These are phyloP conservation scores for Hyppa rectilinea DNA, from an alignment of 2,888 invertebrate genomes.

Conservation along the genomic window DNA sequence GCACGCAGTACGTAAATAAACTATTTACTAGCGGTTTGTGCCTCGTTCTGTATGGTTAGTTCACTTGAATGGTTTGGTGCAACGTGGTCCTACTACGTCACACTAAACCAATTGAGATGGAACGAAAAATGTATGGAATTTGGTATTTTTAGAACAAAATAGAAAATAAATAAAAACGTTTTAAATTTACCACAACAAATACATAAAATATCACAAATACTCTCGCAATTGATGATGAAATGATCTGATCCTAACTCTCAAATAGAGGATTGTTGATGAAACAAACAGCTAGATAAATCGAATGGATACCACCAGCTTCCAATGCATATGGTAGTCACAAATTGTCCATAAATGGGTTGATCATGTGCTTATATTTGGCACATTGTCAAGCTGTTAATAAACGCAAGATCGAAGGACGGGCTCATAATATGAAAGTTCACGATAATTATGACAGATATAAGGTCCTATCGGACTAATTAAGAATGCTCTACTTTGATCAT, in stretches of 20 bases:
- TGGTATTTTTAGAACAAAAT: not conserved
- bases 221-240: no score
- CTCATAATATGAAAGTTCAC: constrained; percentile 10
- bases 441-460: not conserved
- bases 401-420: constrained; percentile 8
- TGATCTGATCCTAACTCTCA: no score
- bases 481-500: not conserved
- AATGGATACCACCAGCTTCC: not conserved
- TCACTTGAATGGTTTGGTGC: constrained; percentile 38
- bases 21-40: constrained; percentile 63
- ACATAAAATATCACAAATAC: no score
- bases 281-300: not conserved
- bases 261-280: not conserved
- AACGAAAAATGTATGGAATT: not conserved
- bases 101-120: no score
- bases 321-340: constrained; percentile 18
- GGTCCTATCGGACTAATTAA: not conserved
- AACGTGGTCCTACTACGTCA: no score
- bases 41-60: constrained; percentile 44
- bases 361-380: constrained; percentile 19
- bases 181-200: no score
- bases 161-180: no score
- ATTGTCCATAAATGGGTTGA: constrained; percentile 10
- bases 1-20: constrained; percentile 65
- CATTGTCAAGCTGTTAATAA: constrained; percentile 34